Evolutionary conservation across 2,797 vertebrate genomes (phyloP).

Genomic region (Iguana delicatissima): DNA sequence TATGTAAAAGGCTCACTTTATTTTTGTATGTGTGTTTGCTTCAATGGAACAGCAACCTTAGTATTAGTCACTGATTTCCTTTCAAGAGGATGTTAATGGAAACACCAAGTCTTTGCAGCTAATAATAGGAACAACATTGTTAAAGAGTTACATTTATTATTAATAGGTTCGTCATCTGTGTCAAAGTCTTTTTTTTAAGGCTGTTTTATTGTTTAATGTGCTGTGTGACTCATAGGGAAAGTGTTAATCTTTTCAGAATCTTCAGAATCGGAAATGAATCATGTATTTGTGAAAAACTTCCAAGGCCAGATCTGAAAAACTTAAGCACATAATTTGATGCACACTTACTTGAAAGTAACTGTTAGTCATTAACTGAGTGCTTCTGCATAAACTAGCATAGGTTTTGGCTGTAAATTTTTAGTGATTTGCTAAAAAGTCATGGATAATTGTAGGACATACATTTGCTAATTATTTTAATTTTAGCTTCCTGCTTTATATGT

Average conservation of each 20-base stretch:
- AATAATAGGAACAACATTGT: conserved; percentile 67
- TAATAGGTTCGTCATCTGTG: conserved; percentile 63
- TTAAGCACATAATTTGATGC: conserved; percentile 9
- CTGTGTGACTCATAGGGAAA: conserved; percentile 77
- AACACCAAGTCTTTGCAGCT: conserved; percentile 65
- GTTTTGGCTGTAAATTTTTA: conserved; percentile 20
- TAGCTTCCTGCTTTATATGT: conserved; percentile 21
- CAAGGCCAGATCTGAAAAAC: conserved; percentile 67
- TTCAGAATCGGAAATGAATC: conserved; percentile 76
- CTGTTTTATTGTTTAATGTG: conserved; percentile 78
- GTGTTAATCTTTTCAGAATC: conserved; percentile 67
- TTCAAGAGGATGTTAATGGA: conserved; percentile 56
- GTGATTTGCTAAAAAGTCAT: background rate
- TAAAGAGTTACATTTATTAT: conserved; percentile 66
- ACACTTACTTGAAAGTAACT: conserved; percentile 3
- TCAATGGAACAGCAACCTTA: conserved; percentile 45
- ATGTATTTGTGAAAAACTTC: conserved; percentile 69
- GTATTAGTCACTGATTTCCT: conserved; percentile 55
- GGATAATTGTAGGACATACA: background rate
- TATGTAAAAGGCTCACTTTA: conserved; percentile 38
- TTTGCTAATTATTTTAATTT: background rate
- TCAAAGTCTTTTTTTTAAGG: conserved; percentile 51
- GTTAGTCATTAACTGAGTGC: background rate
- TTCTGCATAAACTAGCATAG: background rate
- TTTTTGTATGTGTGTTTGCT: conserved; percentile 39